phyloP scores from a whole-genome alignment of 2,113 vertebrate genomes.

The Clarias gariepinus region DNA sequence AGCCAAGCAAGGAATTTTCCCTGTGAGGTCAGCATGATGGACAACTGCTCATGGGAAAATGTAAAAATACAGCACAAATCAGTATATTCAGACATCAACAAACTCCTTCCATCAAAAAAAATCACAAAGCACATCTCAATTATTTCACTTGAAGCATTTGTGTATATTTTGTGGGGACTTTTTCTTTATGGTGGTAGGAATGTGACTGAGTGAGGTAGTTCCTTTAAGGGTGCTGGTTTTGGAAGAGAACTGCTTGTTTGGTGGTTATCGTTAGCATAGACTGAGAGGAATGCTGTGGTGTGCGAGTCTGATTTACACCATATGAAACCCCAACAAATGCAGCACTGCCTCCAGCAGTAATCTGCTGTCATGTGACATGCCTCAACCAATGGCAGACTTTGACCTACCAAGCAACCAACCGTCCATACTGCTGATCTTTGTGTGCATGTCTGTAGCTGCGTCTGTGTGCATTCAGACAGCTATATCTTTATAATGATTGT shows the following conservation, averaged over 20 bases:
- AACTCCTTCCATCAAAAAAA: not conserved
- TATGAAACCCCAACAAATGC: conserved; percentile 56
- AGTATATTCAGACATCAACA: not conserved
- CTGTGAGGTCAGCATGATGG: not conserved
- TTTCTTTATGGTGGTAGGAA: conserved; percentile 7
- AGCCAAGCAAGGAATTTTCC: not conserved
- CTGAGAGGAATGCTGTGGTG: conserved; percentile 58
- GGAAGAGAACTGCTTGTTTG: conserved; percentile 1
- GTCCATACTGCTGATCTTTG: conserved; percentile 31
- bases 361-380: conserved; percentile 53
- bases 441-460: conserved; percentile 22
- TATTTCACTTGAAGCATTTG: not conserved
- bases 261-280: conserved; percentile 44
- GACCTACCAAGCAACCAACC: conserved; percentile 36
- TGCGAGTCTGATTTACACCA: conserved; percentile 57
- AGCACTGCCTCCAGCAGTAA: conserved; percentile 51
- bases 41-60: not conserved
- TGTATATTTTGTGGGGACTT: not conserved
- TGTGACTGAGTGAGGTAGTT: not conserved
- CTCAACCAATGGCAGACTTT: conserved; percentile 52
- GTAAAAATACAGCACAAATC: not conserved
- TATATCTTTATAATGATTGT: not conserved
- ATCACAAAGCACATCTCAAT: not conserved
- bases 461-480: conserved; percentile 15
- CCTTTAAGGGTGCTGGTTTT: conserved; percentile 24